Evolutionary conservation across 2,113 vertebrate species (phyloP), one percentile per base, ranked within the genome.

Genomic region (Pimephales promelas): DNA sequence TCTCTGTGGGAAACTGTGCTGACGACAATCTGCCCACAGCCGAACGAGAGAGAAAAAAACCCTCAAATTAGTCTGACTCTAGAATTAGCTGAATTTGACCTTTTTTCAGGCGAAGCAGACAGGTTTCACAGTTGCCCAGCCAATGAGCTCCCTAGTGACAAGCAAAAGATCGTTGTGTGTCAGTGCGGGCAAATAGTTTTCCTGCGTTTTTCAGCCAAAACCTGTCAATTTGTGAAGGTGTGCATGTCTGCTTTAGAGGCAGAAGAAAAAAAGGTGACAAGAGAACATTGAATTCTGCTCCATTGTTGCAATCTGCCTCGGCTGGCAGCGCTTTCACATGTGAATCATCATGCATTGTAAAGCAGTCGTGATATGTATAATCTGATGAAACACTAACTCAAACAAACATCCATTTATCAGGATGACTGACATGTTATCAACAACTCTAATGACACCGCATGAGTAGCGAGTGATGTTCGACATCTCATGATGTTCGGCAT

Each of bases 51-150:
- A 18, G 47, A 28, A 62, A 62, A 62, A 59, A 26, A 20, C 36
- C 4, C 24, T 66, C 43, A 79, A 49, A 66, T 79, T 40, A 78
- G 56, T 61, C 76, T 28, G 36, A 78, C 75, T 79, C 57, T 22
- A 79, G 59, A 79, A 79, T 49, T 49, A 79, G 77, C 77, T 79
- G 77, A 66, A 79, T 79, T 66, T 79, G 59, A 79, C 77, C 77
- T 79, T 79, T 79, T 66, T 79, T 79, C 77, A 34, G 77, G 40
- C 43, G 31, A 79, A 79, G 77, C 59, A 79, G 59, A 64, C 59
- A 79, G 59, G 77, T 79, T 79, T 47, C 45, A n/a, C 2, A 10
- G 59, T 26, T 66, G 43, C 61, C 16, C 59, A 13, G 8, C 16
- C 77, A 79, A 79, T 66, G 77, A 79, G 77, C 10, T 79, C 77